phyloP scores from a whole-genome alignment of 2,113 vertebrate genomes.

The Megalops atlanticus region DNA sequence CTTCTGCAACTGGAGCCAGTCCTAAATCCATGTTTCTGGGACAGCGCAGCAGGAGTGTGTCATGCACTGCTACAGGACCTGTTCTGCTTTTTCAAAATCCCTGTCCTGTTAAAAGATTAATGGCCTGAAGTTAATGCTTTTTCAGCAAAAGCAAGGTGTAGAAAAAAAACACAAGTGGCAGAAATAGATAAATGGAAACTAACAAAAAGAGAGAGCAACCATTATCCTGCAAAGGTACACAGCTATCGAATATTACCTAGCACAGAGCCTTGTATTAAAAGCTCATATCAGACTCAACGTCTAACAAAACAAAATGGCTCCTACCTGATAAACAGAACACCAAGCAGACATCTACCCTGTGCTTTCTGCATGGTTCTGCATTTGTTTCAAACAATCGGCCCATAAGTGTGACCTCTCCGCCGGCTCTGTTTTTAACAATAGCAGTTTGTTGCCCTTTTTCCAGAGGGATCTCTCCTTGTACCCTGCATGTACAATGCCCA shows the following conservation, averaged over 20 bases:
- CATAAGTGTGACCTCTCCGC: no score
- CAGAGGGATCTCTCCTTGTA: neutral
- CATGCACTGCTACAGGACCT: neutral
- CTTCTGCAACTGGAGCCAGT: neutral
- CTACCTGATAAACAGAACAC: constrained; percentile 1
- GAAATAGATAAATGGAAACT: neutral
- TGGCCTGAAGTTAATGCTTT: neutral
- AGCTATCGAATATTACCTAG: neutral
- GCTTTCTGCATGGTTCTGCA: neutral
- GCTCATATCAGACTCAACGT: neutral
- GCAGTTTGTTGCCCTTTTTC: neutral
- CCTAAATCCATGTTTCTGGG: neutral
- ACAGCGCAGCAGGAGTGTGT: neutral
- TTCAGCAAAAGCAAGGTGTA: neutral
- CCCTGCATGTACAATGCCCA: neutral
- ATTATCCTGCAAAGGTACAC: neutral
- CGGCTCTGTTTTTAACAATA: constrained; percentile 1
- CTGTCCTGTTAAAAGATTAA: constrained; percentile 1
- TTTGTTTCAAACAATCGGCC: neutral
- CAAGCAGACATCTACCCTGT: neutral
- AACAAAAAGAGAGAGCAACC: neutral
- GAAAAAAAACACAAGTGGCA: neutral
- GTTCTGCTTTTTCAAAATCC: neutral
- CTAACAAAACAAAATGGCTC: neutral
- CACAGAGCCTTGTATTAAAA: neutral